Base-by-base conservation (phyloP, 1,140 invertebrate genomes). In the Drosophila suzukii region DNA sequence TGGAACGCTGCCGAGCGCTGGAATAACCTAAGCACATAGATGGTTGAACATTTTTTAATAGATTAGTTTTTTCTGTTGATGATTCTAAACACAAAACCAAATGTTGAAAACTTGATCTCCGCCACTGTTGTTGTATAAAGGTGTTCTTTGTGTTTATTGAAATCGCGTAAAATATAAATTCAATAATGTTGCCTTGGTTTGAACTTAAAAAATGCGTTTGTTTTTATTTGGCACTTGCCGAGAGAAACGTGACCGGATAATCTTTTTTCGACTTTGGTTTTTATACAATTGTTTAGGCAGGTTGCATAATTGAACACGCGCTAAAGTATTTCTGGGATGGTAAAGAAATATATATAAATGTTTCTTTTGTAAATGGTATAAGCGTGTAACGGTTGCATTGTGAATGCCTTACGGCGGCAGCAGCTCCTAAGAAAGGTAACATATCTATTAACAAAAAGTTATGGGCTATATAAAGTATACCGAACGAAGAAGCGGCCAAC, bases 381-480 rank as follows among this genome's bases (percentile, higher is more conserved):
- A 53, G 49, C 34, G 38, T 49, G 55, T 67, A 75, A 76, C 73
- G 62, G 61, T 59, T 58, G 61, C 72, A 59, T 59, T 76, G 73
- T 49, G 39, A 59, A 55, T 54, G 50, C 50, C 36, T 44, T 43
- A 56, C 46, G n/a, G 44, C 60, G 20, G 11, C 30, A 50, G 20
- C 20, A 20, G 20, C 20, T 20, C 20, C 20, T 20, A 20, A 20
- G 24, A 57, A 58, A 66, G 44, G 15, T 41, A 54, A 54, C 30
- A 75, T 43, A 75, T 49, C 61, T 39, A 51, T 56, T 56, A 76
- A 67, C 59, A 75, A 75, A 68, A 75, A 75, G 67, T 75, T 67
- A 76, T 76, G 67, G 61, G 73, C 72, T 61, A 76, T 67, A 59
- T 54, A 76, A 58, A 56, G 49, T 24, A 41, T 49, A 36, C 38